Evolutionary conservation across 2,888 invertebrate genomes (phyloP).

Genomic region (Melieria crassipennis): DNA sequence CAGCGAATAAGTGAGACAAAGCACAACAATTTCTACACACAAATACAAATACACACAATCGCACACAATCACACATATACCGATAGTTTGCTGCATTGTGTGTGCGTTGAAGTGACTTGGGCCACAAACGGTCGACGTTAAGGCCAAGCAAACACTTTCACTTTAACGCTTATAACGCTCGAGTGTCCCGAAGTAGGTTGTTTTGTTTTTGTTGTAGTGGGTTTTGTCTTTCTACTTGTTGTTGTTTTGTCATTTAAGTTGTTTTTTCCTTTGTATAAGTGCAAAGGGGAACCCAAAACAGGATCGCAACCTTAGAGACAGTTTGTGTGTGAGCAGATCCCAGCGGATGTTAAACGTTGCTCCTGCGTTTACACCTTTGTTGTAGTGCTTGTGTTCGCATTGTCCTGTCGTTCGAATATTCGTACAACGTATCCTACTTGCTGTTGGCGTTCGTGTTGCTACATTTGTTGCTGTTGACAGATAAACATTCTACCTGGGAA

Average conservation of each 20-base stretch:
- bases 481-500: conserved; percentile 26
- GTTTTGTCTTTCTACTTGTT: conserved; percentile 19
- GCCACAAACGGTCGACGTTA: too few relatives aligned
- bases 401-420: not conserved
- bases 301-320: not conserved
- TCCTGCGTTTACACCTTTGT: not conserved
- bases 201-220: conserved; percentile 18
- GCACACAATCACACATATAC: not conserved
- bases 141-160: too few relatives aligned
- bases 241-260: conserved; percentile 1
- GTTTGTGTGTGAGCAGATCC: not conserved
- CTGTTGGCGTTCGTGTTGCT: conserved; percentile 14
- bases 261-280: not conserved
- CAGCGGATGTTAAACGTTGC: conserved; percentile 10
- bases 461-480: conserved; percentile 31
- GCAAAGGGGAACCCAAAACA: not conserved
- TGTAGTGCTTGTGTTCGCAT: not conserved
- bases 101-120: too few relatives aligned
- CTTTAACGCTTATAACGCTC: too few relatives aligned
- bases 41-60: not conserved
- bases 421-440: not conserved
- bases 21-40: too few relatives aligned
- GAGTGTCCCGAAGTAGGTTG: not conserved
- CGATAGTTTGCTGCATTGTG: not conserved
- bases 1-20: too few relatives aligned